Evolutionary conservation across 2,888 invertebrate genomes (phyloP).

Genomic region (Oxytorus armatus): DNA sequence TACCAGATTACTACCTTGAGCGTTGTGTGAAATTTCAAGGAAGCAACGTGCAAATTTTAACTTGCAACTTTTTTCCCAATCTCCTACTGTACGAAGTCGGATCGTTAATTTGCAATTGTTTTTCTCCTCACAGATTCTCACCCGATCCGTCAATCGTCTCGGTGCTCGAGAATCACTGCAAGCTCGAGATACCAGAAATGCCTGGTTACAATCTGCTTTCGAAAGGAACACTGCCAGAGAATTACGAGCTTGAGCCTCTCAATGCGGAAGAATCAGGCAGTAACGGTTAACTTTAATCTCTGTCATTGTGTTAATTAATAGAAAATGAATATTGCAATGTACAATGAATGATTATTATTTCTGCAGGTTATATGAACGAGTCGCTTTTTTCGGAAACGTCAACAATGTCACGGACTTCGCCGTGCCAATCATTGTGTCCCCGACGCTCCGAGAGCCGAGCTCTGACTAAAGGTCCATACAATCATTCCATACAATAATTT

Average conservation of each 20-base stretch:
- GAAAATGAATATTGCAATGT: not conserved
- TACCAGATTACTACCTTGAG: no score
- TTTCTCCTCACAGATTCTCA: slow-evolving; percentile 80
- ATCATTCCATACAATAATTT: not conserved
- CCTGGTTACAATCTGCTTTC: slow-evolving; percentile 82
- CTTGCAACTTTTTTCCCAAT: no score
- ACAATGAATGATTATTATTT: not conserved
- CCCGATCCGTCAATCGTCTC: slow-evolving; percentile 84
- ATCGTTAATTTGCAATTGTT: slow-evolving; percentile 1
- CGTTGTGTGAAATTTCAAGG: no score
- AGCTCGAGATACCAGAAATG: slow-evolving; percentile 82
- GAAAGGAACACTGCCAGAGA: slow-evolving; percentile 81
- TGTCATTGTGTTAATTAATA: not conserved
- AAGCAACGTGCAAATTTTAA: no score
- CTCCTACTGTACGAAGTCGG: not conserved
- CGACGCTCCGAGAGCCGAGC: slow-evolving; percentile 13
- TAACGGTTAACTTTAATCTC: slow-evolving; percentile 38
- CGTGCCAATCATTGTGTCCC: slow-evolving; percentile 29
- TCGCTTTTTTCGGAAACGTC: slow-evolving; percentile 14
- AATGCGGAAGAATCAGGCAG: slow-evolving; percentile 44
- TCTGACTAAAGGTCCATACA: slow-evolving; percentile 35
- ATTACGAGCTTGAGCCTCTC: slow-evolving; percentile 84
- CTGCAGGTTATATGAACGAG: slow-evolving; percentile 10
- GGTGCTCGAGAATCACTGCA: slow-evolving; percentile 84
- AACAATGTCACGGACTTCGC: slow-evolving; percentile 1